Evolutionary conservation across 2,113 vertebrate species (phyloP), one percentile per base, ranked within the genome.

Genomic region (Hemichromis elongatus): DNA sequence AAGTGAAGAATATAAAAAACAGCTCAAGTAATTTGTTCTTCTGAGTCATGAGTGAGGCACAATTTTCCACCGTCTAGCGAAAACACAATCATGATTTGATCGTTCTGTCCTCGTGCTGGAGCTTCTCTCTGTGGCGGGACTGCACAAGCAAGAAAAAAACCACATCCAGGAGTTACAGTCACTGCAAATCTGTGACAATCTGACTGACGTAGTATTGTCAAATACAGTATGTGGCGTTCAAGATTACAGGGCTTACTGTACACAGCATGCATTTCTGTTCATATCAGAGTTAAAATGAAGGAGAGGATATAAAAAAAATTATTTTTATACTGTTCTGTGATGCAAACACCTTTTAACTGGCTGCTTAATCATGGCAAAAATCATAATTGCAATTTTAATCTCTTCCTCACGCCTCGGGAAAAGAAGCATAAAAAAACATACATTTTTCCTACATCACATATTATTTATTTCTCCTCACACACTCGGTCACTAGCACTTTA

Each of bases 21-120:
- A 92, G 83, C 79, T 83, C 63, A 84, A 84, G 83, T 82, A 50
- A 90, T 88, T 84, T 89, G 81, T 83, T 57, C 53, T 33, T 86
- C 79, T 92, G 90, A 92, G 87, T 94, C 94, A 94, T 82, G 56
- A 28, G 75, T 90, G 93, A 91, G 59, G 45, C 61, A 30, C 75
- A 87, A 54, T 90, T 94, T 94, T 94, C 92, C 92, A 89, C 11
- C 47, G 86, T 77, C 78, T 86, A 83, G 66, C 26, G 50, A 82
- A 89, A 91, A 88, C 61, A 59, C 37, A 88, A 78, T 54, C 66
- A 56, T 79, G 88, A 86, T 73, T 26, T 35, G 50, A 85, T 18
- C 12, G 18, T 4, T 53, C 30, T 3, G 79, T 80, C 53, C 53
- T 79, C 53, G 53, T 55, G 12, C 47, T 86, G 84, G 55, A 80